Base-by-base conservation (phyloP, 2,888 invertebrate genomes). In the Encarsia formosa region DNA sequence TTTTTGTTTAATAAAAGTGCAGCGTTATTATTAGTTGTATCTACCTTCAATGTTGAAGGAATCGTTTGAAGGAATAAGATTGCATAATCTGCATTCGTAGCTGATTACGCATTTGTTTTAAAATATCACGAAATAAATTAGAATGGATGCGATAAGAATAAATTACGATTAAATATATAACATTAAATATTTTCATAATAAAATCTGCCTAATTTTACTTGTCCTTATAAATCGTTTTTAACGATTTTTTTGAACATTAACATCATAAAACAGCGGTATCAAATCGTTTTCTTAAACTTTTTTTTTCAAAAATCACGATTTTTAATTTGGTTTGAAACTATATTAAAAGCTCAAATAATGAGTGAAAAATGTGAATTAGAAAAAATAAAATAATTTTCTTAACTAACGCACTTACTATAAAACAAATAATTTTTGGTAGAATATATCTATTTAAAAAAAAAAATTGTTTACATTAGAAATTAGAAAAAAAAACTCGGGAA, bases 21-120 rank as follows among this genome's bases (percentile, higher is more conserved):
- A 29, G 20, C 39, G n/a, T 31, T 32, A 26, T 45, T 39, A 37
- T 51, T 29, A 19, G n/a, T 42, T 31, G 49, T 56, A 45, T 48
- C 40, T 37, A 41, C n/a, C n/a, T n/a, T 18, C 45, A 44, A 53
- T 56, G 56, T 32, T 53, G 47, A 50, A 50, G 53, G 53, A 56
- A 56, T 53, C 56, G 50, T 35, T 48, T 48, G 47, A 47, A 50
- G 31, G 46, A 53, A 56, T 44, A 41, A 47, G 49, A 50, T 41
- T 50, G 49, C 49, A 47, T 50, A 50, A 48, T 37, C 29, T 34
- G 42, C 42, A 49, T 46, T 49, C 46, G 39, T 23, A 45, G 49
- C 46, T 26, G 38, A 41, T 55, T 22, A 42, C 42, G 45, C 44
- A 45, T 31, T 50, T 29, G 29, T 34, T 15, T 11, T 5, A 37